These are phyloP conservation scores for Acanthococcus lagerstroemiae DNA, from an alignment of 2,888 invertebrate species.

Conservation along the genomic window DNA sequence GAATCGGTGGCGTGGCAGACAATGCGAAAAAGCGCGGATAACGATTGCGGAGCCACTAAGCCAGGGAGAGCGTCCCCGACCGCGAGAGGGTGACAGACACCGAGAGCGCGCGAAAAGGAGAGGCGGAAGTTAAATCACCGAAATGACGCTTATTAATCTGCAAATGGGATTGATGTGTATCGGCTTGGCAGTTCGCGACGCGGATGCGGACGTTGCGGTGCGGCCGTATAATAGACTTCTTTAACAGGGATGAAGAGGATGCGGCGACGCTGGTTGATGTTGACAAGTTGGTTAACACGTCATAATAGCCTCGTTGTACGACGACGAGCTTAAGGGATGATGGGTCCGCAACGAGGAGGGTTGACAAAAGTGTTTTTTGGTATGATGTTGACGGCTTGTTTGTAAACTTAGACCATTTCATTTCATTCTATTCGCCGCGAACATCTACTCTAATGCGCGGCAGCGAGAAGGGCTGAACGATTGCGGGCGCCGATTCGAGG, in stretches of 20 bases:
- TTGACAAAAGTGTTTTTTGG: background rate
- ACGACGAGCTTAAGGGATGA: slow-evolving; percentile 21
- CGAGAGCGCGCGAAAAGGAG: slow-evolving; percentile 7
- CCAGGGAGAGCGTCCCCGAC: slow-evolving; percentile 3
- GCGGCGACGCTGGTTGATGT: slow-evolving; percentile 24
- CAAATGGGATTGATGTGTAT: slow-evolving; percentile 30
- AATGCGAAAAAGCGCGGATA: background rate
- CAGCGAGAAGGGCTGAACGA: no score
- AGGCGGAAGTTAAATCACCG: slow-evolving; percentile 28
- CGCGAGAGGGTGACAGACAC: background rate
- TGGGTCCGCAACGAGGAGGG: background rate
- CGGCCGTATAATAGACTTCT: slow-evolving; percentile 23
- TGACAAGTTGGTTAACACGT: slow-evolving; percentile 29
- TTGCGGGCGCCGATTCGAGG: no score
- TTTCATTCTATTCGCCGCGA: no score
- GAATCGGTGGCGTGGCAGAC: background rate
- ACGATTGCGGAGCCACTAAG: background rate
- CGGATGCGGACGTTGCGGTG: slow-evolving; percentile 22
- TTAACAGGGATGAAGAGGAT: slow-evolving; percentile 22
- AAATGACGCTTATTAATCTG: slow-evolving; percentile 30
- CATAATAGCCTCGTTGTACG: slow-evolving; percentile 22
- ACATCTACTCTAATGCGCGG: no score
- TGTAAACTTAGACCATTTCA: background rate
- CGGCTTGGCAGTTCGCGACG: slow-evolving; percentile 20
- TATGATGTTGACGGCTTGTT: background rate